phyloP scores from a whole-genome alignment of 2,888 invertebrate species.

The Zaprionus bogoriensis region DNA sequence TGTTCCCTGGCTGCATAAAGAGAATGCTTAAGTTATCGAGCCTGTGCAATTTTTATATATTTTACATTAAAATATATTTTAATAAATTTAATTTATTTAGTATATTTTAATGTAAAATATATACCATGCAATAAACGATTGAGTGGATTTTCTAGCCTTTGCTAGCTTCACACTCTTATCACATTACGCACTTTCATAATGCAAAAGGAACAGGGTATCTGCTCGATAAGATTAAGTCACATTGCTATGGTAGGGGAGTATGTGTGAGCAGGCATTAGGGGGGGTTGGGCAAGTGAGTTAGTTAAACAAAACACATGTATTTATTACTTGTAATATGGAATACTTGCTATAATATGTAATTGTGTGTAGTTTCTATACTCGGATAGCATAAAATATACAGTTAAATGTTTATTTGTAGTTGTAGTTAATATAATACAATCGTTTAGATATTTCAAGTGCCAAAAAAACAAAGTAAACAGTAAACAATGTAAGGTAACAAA shows the following conservation, averaged over 20 bases:
- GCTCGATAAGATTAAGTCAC: neutral
- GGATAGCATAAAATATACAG: conserved; percentile 62
- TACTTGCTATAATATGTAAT: conserved; percentile 61
- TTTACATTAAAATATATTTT: no score
- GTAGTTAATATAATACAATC: conserved; percentile 72
- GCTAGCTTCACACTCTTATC: no score
- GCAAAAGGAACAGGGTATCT: no score
- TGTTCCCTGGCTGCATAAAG: no score
- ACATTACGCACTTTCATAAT: no score
- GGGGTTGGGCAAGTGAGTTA: conserved; percentile 18
- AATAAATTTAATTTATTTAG: no score
- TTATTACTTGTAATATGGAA: conserved; percentile 70
- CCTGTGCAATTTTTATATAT: no score
- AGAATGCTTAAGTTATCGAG: no score
- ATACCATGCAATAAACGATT: no score
- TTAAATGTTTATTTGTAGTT: conserved; percentile 55
- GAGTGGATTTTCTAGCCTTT: no score
- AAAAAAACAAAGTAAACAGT: conserved; percentile 66
- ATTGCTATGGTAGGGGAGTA: conserved; percentile 14
- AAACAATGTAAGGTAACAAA: conserved; percentile 46
- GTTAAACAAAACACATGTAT: conserved; percentile 65
- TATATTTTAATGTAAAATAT: no score
- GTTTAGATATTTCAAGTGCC: conserved; percentile 58
- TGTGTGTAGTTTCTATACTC: conserved; percentile 48
- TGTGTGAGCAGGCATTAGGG: conserved; percentile 29